These are phyloP conservation scores for Grantiella picta DNA, from an alignment of 2,113 vertebrate species.

Conservation along the genomic window DNA sequence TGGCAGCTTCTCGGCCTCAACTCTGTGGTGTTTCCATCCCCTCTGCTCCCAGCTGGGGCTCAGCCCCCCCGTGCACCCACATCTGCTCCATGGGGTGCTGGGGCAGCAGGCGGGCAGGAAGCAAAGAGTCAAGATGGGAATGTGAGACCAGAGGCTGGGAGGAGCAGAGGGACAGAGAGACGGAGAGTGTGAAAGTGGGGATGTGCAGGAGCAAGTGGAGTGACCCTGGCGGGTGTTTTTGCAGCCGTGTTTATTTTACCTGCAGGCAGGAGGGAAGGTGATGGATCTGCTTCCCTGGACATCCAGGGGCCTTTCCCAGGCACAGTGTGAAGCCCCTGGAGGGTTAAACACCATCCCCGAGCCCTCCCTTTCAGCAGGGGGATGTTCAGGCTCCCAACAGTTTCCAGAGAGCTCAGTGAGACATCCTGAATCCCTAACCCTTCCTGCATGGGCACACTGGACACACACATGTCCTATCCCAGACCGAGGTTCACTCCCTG, in stretches of 20 bases:
- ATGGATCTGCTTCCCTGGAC: neutral
- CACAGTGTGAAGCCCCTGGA: accelerated
- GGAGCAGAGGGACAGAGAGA: neutral
- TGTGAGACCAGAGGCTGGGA: neutral
- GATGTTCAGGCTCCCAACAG: neutral
- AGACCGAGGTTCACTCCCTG: accelerated
- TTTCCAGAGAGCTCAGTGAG: neutral
- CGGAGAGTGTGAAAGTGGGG: neutral
- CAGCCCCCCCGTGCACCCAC: accelerated
- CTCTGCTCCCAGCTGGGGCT: neutral
- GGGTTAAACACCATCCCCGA: accelerated
- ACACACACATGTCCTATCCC: accelerated
- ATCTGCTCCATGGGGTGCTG: neutral
- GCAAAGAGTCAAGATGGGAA: neutral
- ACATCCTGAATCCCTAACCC: neutral
- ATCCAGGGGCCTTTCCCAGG: neutral
- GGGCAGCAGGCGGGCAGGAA: neutral
- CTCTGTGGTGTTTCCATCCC: accelerated
- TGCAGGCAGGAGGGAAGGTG: neutral
- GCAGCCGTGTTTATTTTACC: constrained; percentile 30
- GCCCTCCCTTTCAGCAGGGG: neutral
- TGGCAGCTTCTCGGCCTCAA: neutral
- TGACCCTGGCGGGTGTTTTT: neutral
- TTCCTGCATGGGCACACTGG: accelerated
- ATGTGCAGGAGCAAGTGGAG: neutral